Evolutionary conservation across 2,113 vertebrate genomes (phyloP).

Genomic region (Emydocephalus ijimae): DNA sequence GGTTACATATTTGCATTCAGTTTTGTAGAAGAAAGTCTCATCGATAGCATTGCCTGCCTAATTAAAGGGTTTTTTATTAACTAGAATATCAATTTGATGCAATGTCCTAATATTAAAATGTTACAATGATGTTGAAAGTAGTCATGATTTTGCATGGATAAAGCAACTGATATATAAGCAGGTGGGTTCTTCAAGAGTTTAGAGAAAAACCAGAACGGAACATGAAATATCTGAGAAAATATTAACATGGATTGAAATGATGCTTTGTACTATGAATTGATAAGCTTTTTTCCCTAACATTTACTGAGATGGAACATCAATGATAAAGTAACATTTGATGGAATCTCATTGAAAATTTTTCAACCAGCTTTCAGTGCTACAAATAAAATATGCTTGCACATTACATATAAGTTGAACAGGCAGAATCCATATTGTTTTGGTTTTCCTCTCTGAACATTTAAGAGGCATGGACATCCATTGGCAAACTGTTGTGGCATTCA

Average conservation of each 20-base stretch:
- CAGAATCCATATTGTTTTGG: constrained; percentile 14
- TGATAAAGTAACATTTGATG: neutral
- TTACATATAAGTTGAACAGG: constrained; percentile 11
- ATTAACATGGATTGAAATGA: neutral
- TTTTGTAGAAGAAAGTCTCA: neutral
- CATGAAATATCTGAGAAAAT: neutral
- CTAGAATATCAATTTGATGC: neutral
- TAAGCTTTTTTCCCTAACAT: neutral
- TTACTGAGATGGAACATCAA: neutral
- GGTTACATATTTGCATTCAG: neutral
- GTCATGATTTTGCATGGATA: neutral
- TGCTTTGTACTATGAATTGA: neutral
- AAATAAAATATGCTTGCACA: neutral
- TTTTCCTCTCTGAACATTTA: constrained; percentile 14
- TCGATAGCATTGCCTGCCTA: neutral
- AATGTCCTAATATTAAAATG: neutral
- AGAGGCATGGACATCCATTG: neutral
- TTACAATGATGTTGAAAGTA: neutral
- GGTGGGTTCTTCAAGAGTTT: neutral
- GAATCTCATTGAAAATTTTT: neutral
- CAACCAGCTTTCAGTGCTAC: accelerated
- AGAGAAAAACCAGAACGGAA: neutral
- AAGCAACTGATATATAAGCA: neutral
- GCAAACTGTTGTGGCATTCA: neutral
- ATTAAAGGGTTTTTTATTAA: neutral